These are phyloP conservation scores for Lamproptera curius DNA, from an alignment of 2,888 invertebrate genomes.

Conservation along the genomic window DNA sequence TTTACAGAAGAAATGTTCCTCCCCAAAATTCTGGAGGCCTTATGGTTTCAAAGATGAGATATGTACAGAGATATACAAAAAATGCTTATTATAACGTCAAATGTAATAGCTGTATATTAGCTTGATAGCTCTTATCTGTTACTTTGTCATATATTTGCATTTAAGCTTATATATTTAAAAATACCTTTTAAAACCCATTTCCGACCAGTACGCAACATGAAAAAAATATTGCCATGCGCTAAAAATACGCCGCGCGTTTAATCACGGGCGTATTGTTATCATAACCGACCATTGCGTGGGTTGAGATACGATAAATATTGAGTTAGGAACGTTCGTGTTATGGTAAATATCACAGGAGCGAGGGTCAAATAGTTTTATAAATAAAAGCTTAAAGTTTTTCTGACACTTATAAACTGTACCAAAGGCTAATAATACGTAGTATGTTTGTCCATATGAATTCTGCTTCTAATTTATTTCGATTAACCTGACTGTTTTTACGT, in stretches of 20 bases:
- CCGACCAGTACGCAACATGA: neutral
- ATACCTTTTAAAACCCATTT: neutral
- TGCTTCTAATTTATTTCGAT: too few relatives aligned
- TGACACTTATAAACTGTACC: too few relatives aligned
- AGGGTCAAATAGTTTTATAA: neutral
- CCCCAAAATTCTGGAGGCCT: too few relatives aligned
- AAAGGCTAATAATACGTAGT: too few relatives aligned
- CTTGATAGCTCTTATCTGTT: neutral
- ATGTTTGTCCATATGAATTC: too few relatives aligned
- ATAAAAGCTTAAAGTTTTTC: neutral
- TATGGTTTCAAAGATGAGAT: too few relatives aligned
- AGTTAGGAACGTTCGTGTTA: neutral
- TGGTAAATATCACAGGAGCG: neutral
- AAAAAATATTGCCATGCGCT: neutral
- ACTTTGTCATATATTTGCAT: neutral
- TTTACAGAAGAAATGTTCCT: too few relatives aligned
- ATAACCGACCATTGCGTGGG: neutral
- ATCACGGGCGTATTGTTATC: neutral
- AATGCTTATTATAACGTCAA: neutral
- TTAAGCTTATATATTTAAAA: neutral
- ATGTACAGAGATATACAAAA: too few relatives aligned
- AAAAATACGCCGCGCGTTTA: too few relatives aligned
- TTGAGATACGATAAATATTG: neutral
- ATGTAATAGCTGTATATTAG: neutral
- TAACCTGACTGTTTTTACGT: too few relatives aligned